Conservation (phyloP, 2,797 vertebrate genomes). For the Tenualosa thibaudeaui region DNA sequence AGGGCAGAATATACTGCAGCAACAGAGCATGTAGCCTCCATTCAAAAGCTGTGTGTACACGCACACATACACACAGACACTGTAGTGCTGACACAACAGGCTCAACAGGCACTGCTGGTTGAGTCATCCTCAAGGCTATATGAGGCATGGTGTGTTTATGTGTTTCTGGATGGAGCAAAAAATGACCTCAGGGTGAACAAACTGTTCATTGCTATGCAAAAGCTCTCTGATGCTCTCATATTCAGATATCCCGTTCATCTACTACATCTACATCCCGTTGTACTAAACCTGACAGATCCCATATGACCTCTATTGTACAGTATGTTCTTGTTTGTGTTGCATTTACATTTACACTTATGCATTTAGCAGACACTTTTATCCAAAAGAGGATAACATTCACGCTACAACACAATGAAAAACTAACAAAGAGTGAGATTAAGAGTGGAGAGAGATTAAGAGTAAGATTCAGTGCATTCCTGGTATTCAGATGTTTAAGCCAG, state of each 20-base stretch:
- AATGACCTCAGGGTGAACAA: not conserved
- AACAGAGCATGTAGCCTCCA: not conserved
- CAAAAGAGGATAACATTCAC: no score
- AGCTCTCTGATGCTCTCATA: not conserved
- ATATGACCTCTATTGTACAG: not conserved
- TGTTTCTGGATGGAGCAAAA: no score
- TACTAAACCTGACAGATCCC: not conserved
- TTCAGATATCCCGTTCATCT: not conserved
- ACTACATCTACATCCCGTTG: not conserved
- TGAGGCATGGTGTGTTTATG: not conserved
- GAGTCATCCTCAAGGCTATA: not conserved
- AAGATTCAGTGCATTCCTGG: no score
- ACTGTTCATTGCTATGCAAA: not conserved
- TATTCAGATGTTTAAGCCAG: no score
- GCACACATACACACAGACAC: not conserved
- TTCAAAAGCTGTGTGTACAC: not conserved
- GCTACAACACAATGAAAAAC: no score
- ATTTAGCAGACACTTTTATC: no score
- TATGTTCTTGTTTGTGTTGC: not conserved
- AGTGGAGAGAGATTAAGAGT: no score
- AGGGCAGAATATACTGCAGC: not conserved
- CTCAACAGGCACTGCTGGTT: not conserved
- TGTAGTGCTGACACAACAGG: not conserved
- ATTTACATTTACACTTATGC: no score
- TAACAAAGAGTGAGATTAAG: no score